phyloP scores from a whole-genome alignment of 1,140 invertebrate species.

The Heliconius congener region DNA sequence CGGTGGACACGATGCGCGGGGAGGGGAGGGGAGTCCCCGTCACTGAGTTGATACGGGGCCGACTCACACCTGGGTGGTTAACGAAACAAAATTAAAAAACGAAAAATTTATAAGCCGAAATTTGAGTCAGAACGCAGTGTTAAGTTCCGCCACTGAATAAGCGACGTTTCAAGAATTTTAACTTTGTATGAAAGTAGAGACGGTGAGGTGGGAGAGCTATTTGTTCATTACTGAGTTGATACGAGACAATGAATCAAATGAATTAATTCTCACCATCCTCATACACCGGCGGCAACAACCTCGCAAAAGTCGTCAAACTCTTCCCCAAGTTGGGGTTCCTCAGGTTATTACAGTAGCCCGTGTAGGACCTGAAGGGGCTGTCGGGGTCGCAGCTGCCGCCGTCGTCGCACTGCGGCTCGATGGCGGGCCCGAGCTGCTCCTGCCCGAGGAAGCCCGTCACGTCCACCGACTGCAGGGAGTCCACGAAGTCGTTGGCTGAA shows the following conservation, averaged over 20 bases:
- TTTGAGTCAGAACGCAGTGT: no score
- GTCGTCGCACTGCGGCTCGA: constrained; percentile 85
- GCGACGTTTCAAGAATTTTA: no score
- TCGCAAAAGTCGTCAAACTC: constrained; percentile 91
- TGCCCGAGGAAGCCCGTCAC: constrained; percentile 83
- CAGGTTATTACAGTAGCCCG: constrained; percentile 96
- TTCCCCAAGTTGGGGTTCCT: constrained; percentile 92
- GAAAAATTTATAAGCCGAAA: no score
- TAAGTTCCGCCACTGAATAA: no score
- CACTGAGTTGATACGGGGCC: constrained; percentile 87
- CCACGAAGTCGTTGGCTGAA: constrained; percentile 85
- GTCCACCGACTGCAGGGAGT: constrained; percentile 89
- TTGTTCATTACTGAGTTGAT: no score
- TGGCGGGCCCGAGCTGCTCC: constrained; percentile 72
- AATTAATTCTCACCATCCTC: constrained; percentile 86
- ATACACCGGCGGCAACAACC: constrained; percentile 92
- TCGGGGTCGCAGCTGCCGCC: constrained; percentile 89
- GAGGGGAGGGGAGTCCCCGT: constrained; percentile 90
- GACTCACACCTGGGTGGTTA: constrained; percentile 84
- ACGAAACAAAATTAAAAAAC: no score
- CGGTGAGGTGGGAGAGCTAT: no score
- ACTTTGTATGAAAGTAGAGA: no score
- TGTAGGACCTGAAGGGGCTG: constrained; percentile 89
- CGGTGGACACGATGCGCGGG: constrained; percentile 90
- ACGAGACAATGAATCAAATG: no score